Evolutionary conservation across 2,113 vertebrate species (phyloP).

Genomic region (Fregata magnificens): DNA sequence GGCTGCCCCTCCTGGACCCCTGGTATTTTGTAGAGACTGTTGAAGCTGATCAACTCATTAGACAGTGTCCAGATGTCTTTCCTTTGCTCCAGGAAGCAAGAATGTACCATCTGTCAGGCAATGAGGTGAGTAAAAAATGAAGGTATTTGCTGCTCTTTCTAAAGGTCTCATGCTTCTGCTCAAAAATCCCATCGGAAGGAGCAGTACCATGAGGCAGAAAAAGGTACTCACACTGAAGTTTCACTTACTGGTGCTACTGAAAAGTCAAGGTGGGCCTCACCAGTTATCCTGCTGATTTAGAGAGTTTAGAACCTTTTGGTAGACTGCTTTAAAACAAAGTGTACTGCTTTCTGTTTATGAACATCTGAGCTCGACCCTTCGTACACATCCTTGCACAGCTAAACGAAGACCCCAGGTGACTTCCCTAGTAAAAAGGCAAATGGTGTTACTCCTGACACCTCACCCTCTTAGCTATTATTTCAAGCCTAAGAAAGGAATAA

Average conservation of each 20-base stretch:
- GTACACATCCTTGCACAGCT: neutral
- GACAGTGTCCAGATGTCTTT: constrained; percentile 86
- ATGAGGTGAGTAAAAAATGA: constrained; percentile 80
- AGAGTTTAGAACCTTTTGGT: neutral
- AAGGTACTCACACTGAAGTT: neutral
- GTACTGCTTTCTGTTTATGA: neutral
- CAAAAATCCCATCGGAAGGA: neutral
- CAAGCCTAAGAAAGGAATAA: neutral
- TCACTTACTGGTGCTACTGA: neutral
- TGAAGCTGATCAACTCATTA: constrained; percentile 87
- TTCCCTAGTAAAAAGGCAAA: neutral
- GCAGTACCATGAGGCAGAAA: neutral
- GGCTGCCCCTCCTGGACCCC: constrained; percentile 89
- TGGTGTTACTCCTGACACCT: neutral
- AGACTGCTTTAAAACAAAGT: neutral
- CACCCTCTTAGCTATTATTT: neutral
- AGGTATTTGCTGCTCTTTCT: neutral
- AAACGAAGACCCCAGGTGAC: neutral
- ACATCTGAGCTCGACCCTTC: neutral
- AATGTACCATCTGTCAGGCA: constrained; percentile 91
- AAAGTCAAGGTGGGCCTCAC: neutral
- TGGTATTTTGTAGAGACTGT: constrained; percentile 94
- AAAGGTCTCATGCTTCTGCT: neutral
- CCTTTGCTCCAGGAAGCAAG: constrained; percentile 91
- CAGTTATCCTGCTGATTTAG: neutral